These are phyloP conservation scores for Tragulus kanchil DNA, from an alignment of 2,113 vertebrate species.

Conservation along the genomic window DNA sequence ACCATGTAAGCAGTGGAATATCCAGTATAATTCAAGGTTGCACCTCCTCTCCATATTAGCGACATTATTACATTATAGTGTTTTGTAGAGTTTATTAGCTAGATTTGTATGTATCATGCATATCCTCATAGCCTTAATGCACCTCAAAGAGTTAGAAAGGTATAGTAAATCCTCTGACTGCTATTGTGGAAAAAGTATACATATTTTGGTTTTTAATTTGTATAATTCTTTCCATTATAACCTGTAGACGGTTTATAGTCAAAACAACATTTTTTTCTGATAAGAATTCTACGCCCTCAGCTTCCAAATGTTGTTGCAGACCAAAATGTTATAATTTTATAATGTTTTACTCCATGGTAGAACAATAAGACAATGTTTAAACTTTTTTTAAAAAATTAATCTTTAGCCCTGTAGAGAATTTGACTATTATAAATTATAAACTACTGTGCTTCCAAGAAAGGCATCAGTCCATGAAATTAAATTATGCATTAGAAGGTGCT, in stretches of 20 bases:
- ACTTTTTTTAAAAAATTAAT: not conserved
- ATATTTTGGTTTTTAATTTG: not conserved
- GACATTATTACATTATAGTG: not conserved
- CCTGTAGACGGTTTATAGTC: not conserved
- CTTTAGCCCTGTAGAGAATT: constrained; percentile 56
- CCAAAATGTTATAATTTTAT: not conserved
- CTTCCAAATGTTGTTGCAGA: not conserved
- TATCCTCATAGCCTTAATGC: not conserved
- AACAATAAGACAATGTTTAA: constrained; percentile 4
- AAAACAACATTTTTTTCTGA: not conserved
- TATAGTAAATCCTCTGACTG: not conserved
- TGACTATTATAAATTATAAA: constrained; percentile 59
- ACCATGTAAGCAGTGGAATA: not conserved
- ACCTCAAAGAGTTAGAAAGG: not conserved
- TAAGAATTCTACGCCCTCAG: not conserved
- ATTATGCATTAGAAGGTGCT: constrained; percentile 79
- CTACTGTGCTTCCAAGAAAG: constrained; percentile 63
- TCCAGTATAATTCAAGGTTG: not conserved
- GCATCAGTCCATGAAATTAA: constrained; percentile 84
- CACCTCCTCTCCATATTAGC: not conserved
- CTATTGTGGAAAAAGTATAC: not conserved
- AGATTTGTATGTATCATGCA: not conserved
- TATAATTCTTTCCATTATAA: not conserved
- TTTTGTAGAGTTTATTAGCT: not conserved
- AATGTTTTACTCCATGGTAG: not conserved